Evolutionary conservation across 2,113 vertebrate genomes (phyloP).

Genomic region (Cynopterus brachyotis): DNA sequence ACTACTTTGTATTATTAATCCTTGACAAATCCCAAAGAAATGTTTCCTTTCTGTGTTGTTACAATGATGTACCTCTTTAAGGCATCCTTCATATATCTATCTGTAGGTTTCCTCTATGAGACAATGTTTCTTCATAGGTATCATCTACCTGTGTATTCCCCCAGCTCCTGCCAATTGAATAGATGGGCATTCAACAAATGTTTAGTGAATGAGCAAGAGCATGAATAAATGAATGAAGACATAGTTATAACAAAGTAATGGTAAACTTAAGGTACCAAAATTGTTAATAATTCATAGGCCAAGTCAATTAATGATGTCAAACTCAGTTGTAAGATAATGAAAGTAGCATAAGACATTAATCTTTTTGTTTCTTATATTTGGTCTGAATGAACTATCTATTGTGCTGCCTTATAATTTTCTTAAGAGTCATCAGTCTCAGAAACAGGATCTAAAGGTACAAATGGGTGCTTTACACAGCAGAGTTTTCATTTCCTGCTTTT

Average conservation of each 20-base stretch:
- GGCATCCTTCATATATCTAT: background rate
- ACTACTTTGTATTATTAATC: background rate
- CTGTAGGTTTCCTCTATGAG: background rate
- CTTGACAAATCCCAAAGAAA: background rate
- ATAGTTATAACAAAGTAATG: background rate
- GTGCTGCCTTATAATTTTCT: background rate
- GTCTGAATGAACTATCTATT: background rate
- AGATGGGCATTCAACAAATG: background rate
- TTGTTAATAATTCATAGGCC: background rate
- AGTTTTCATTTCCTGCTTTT: slow-evolving; percentile 56
- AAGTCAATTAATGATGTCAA: background rate
- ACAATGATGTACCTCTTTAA: background rate
- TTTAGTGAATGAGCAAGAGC: background rate
- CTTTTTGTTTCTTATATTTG: background rate
- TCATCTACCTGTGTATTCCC: background rate
- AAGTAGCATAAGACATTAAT: background rate
- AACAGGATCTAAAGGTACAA: slow-evolving; percentile 48
- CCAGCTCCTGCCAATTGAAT: background rate
- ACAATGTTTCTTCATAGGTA: background rate
- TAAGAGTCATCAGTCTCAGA: background rate
- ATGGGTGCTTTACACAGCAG: slow-evolving; percentile 12
- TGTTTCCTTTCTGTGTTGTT: background rate
- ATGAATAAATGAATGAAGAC: background rate
- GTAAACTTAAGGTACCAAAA: background rate
- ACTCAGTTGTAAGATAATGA: background rate